Conservation (phyloP, 2,888 invertebrate species). For the Beris chalybata region DNA sequence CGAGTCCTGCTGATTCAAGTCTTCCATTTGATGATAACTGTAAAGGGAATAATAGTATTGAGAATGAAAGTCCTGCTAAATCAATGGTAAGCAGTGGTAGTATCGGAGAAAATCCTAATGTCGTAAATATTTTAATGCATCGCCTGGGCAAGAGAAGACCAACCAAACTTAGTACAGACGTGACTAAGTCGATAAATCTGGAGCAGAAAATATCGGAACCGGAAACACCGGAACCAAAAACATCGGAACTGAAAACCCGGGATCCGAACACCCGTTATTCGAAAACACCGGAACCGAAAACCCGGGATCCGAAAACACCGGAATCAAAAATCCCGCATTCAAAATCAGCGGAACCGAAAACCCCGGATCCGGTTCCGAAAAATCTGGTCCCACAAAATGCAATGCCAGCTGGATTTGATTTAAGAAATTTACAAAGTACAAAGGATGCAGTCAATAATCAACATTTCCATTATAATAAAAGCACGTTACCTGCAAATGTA, state of each 20-base stretch:
- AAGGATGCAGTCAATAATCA: background rate
- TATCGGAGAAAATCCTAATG: background rate
- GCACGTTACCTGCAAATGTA: too few species aligned
- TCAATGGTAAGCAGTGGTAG: background rate
- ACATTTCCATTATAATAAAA: too few species aligned
- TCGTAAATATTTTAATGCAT: background rate
- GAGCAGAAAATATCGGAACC: background rate
- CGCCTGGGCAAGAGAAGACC: slow-evolving; percentile 9
- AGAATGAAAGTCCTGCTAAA: background rate
- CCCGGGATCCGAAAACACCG: background rate
- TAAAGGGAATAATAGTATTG: too few species aligned
- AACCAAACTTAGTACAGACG: background rate
- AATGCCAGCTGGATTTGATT: slow-evolving; percentile 34
- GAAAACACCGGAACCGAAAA: background rate
- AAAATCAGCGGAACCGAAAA: too few species aligned
- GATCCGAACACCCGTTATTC: background rate
- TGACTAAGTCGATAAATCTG: background rate
- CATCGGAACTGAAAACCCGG: background rate
- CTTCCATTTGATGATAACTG: too few species aligned
- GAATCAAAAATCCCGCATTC: background rate
- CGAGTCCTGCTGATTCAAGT: background rate
- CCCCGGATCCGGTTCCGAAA: too few species aligned
- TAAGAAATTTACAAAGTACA: slow-evolving; percentile 15
- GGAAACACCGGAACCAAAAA: background rate
- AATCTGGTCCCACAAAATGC: slow-evolving; percentile 10